phyloP scores from a whole-genome alignment of 2,888 invertebrate species.

The Pteria penguin region DNA sequence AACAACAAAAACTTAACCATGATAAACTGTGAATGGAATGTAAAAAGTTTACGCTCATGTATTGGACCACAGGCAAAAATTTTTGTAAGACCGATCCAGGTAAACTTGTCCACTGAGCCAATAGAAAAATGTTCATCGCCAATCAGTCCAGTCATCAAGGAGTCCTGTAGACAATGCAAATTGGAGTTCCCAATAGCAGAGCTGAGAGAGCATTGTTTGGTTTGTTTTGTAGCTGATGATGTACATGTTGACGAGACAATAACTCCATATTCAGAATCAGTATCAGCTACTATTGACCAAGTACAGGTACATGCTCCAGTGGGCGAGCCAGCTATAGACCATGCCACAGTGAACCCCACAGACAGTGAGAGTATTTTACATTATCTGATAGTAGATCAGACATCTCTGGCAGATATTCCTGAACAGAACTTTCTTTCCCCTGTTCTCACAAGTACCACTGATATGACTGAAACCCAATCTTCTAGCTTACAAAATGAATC shows the following conservation, averaged over 20 bases:
- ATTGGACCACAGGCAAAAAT: slow-evolving; percentile 19
- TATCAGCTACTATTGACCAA: no score
- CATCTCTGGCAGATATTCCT: no score
- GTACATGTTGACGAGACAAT: neutral
- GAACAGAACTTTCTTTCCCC: no score
- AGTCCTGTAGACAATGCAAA: neutral
- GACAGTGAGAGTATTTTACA: no score
- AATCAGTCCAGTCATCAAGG: neutral
- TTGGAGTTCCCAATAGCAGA: neutral
- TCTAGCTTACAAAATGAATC: no score
- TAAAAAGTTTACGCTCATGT: neutral
- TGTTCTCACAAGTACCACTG: no score
- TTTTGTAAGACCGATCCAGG: slow-evolving; percentile 7
- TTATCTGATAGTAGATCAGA: no score
- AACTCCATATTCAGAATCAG: no score
- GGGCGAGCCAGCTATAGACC: no score
- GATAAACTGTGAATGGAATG: slow-evolving; percentile 5
- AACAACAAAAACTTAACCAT: neutral
- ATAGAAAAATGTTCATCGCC: neutral
- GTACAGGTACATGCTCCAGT: no score
- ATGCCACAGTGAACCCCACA: no score
- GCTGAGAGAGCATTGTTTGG: neutral
- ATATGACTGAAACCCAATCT: no score
- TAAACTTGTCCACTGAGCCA: neutral
- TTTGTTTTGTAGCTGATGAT: neutral